phyloP scores from a whole-genome alignment of 2,113 vertebrate species.

The Neoarius graeffei region DNA sequence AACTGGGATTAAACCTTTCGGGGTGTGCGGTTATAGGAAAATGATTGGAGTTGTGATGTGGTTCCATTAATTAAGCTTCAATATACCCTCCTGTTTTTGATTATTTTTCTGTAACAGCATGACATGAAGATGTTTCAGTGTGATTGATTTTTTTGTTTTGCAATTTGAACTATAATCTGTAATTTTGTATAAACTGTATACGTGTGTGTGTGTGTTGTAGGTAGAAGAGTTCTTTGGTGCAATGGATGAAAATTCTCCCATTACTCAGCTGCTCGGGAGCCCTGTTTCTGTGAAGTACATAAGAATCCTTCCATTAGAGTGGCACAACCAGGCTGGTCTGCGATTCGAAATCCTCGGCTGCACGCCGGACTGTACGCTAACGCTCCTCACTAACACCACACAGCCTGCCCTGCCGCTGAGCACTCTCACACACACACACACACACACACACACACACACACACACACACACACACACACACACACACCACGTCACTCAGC shows the following conservation, averaged over 20 bases:
- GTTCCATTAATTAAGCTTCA: no score
- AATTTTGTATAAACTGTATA: no score
- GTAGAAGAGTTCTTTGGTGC: conserved; percentile 67
- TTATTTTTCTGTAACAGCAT: no score
- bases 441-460: neutral
- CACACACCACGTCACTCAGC: neutral
- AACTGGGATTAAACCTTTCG: no score
- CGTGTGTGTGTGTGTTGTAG: conserved; percentile 12
- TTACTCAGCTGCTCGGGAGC: conserved; percentile 71
- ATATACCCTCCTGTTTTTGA: no score
- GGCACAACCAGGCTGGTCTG: conserved; percentile 64
- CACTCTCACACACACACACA: neutral
- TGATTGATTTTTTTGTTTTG: no score
- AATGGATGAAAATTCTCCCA: conserved; percentile 61
- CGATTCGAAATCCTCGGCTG: conserved; percentile 77
- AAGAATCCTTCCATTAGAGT: conserved; percentile 67
- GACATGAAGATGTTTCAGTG: no score
- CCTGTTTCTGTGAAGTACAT: conserved; percentile 68
- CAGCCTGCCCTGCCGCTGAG: neutral
- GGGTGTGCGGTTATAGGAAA: no score
- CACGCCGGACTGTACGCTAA: conserved; percentile 68
- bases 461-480: neutral
- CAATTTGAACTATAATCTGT: no score
- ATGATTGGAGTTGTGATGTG: no score
- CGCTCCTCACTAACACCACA: neutral